Conservation (phyloP, 2,888 invertebrate species). For the Oscheius myriophilus region DNA sequence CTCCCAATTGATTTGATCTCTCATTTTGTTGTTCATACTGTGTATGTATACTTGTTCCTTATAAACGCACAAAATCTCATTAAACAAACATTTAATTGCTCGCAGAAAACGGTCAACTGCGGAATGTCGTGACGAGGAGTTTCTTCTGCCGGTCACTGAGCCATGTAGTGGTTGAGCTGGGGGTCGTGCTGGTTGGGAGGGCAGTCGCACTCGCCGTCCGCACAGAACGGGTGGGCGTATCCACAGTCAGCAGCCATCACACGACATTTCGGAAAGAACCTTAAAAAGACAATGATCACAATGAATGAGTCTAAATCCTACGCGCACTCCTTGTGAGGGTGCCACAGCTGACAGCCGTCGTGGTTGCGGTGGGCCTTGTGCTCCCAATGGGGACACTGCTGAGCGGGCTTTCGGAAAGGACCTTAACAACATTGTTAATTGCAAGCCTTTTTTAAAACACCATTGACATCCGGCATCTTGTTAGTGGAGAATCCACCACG, state of each 20-base stretch:
- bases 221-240: slow-evolving; percentile 22
- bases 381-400: slow-evolving; percentile 25
- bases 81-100: no score
- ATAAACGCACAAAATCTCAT: no score
- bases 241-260: slow-evolving; percentile 13
- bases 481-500: no score
- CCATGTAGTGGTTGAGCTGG: slow-evolving; percentile 16
- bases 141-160: neutral
- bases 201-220: slow-evolving; percentile 1
- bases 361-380: slow-evolving; percentile 1
- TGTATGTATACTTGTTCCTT: no score
- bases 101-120: no score
- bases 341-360: slow-evolving; percentile 16
- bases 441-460: no score
- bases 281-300: neutral
- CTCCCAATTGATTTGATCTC: no score
- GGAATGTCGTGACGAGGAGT: neutral
- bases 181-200: neutral
- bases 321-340: slow-evolving; percentile 18
- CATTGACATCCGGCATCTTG: no score
- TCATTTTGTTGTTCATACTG: no score
- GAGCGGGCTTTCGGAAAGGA: slow-evolving; percentile 20
- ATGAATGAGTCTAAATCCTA: neutral
- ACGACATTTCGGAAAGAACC: slow-evolving; percentile 16
- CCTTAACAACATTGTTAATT: no score